phyloP scores from a whole-genome alignment of 2,888 invertebrate species.

The Thymelicus sylvestris region DNA sequence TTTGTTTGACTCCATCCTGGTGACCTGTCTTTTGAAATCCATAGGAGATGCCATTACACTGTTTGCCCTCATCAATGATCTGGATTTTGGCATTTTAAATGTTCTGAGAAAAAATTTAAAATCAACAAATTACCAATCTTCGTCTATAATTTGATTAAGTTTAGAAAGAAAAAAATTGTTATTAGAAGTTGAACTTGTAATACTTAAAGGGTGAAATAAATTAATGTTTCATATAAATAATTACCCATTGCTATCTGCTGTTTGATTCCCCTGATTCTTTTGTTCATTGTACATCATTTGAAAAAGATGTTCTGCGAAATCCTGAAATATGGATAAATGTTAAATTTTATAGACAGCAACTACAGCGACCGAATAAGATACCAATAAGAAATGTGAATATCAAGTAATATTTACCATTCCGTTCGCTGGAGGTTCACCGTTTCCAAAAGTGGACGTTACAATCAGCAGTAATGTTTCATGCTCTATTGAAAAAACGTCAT shows the following conservation, averaged over 20 bases:
- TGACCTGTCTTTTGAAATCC: constrained; percentile 85
- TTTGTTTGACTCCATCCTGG: constrained; percentile 81
- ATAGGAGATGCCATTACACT: constrained; percentile 81
- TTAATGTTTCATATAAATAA: constrained; percentile 6
- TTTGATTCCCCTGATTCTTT: constrained; percentile 57
- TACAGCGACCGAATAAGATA: not conserved
- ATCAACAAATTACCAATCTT: not conserved
- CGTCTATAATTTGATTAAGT: no score
- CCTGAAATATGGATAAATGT: constrained; percentile 51
- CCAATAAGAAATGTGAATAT: no score
- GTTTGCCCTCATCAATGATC: constrained; percentile 95
- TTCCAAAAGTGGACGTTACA: constrained; percentile 97
- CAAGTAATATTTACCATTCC: constrained; percentile 88
- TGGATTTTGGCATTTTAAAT: constrained; percentile 90
- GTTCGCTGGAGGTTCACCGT: constrained; percentile 98
- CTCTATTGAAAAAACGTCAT: constrained; percentile 96
- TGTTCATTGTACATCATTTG: constrained; percentile 70
- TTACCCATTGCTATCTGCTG: constrained; percentile 52
- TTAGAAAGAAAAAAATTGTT: no score
- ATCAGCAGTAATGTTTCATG: constrained; percentile 96
- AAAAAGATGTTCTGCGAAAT: constrained; percentile 71
- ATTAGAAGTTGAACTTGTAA: not conserved
- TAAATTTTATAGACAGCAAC: not conserved
- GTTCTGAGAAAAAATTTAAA: constrained; percentile 65
- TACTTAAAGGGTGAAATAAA: not conserved